A percentile compares a stretch with the other conserved stretches of the same genome.
These are phyloP conservation scores for Pogonocherus hispidulus DNA, from an alignment of 2,888 invertebrate species.

Conservation along the genomic window DNA sequence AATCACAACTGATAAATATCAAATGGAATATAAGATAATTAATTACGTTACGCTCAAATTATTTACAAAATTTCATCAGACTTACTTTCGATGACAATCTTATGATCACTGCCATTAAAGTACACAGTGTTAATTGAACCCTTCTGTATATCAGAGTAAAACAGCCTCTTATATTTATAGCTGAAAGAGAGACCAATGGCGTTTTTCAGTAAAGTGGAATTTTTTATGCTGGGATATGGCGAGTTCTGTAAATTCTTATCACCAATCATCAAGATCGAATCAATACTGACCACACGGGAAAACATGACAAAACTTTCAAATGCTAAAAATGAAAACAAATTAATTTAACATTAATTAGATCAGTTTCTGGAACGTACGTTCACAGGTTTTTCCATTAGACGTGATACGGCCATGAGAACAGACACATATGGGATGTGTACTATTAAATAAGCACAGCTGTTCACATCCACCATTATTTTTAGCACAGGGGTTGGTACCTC, in stretches of 20 bases:
- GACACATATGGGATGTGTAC: constrained; percentile 78
- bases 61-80: constrained; percentile 41
- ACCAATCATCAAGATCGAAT: constrained; percentile 84
- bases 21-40: too few relatives aligned
- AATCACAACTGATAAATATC: too few relatives aligned
- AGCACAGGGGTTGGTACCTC: constrained; percentile 76
- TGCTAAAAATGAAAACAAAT: constrained; percentile 69
- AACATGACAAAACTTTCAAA: constrained; percentile 88
- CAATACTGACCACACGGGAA: constrained; percentile 85
- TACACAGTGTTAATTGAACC: constrained; percentile 86
- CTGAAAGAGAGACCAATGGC: constrained; percentile 89
- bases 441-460: constrained; percentile 83
- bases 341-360: background rate
- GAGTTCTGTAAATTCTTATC: constrained; percentile 82
- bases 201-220: constrained; percentile 83
- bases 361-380: constrained; percentile 64
- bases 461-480: constrained; percentile 80
- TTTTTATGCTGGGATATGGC: constrained; percentile 81
- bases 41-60: too few relatives aligned
- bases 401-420: constrained; percentile 87
- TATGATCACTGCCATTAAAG: constrained; percentile 84
- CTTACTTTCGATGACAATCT: constrained; percentile 78
- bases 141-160: constrained; percentile 91
- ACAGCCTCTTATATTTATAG: constrained; percentile 77
- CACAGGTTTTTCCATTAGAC: constrained; percentile 77